Evolutionary conservation across 2,797 vertebrate genomes (phyloP).

Genomic region (Coendou prehensilis): DNA sequence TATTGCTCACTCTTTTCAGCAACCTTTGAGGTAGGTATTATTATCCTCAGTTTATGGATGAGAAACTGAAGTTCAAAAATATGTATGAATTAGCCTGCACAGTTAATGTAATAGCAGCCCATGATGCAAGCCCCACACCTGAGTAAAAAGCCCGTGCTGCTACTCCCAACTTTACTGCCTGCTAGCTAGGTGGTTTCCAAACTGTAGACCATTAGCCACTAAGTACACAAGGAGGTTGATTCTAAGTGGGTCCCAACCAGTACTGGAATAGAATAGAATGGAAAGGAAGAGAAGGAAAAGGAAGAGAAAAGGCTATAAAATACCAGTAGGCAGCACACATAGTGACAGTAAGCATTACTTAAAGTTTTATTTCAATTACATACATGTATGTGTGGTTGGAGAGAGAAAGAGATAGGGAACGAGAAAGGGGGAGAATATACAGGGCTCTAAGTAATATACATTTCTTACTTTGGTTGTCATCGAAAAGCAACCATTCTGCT

Average conservation of each 20-base stretch:
- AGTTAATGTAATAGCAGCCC: background rate
- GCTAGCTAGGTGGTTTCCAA: slow-evolving; percentile 14
- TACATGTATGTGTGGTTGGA: background rate
- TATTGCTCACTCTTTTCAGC: background rate
- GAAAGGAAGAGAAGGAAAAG: background rate
- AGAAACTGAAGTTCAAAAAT: slow-evolving; percentile 23
- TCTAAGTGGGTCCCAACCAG: background rate
- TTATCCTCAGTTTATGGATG: background rate
- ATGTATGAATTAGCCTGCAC: background rate
- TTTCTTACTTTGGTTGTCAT: slow-evolving; percentile 36
- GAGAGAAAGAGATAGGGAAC: background rate
- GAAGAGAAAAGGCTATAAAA: background rate
- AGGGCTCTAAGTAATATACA: background rate
- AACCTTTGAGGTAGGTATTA: background rate
- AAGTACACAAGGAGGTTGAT: background rate
- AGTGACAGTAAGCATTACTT: background rate
- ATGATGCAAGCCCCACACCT: background rate
- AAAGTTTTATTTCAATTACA: background rate
- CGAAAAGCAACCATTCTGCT: background rate
- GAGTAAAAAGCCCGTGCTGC: background rate
- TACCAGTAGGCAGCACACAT: background rate
- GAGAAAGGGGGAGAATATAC: background rate
- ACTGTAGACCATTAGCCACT: background rate
- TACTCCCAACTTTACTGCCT: background rate
- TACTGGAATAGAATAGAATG: background rate